phyloP scores from a whole-genome alignment of 2,113 vertebrate genomes.

The Plotosus lineatus region DNA sequence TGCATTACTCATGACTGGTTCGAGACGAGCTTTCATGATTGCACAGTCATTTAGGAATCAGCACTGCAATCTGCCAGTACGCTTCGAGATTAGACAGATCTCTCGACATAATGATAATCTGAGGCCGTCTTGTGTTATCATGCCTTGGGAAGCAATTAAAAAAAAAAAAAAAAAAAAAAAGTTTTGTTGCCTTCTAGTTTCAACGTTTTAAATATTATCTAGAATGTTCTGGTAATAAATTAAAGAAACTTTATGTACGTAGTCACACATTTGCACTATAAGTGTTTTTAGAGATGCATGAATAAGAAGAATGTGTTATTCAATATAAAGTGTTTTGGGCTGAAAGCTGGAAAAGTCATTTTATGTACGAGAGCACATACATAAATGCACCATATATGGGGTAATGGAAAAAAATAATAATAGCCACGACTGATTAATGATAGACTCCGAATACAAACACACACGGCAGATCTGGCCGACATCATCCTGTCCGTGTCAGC shows the following conservation, averaged over 20 bases:
- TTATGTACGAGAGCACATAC: slow-evolving; percentile 54
- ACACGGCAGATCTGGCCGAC: slow-evolving; percentile 56
- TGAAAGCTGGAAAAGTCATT: slow-evolving; percentile 63
- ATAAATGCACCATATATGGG: slow-evolving; percentile 45
- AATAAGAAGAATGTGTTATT: slow-evolving; percentile 28
- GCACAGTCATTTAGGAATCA: slow-evolving; percentile 62
- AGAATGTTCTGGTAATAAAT: slow-evolving; percentile 42
- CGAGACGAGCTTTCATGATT: slow-evolving; percentile 57
- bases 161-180: slow-evolving; percentile 9
- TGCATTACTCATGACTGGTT: slow-evolving; percentile 63
- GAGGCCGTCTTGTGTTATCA: slow-evolving; percentile 55
- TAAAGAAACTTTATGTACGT: neutral
- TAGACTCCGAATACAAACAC: slow-evolving; percentile 57
- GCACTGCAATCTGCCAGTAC: slow-evolving; percentile 44
- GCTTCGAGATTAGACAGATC: slow-evolving; percentile 48
- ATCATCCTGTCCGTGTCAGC: neutral
- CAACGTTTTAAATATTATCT: slow-evolving; percentile 19
- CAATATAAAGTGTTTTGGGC: slow-evolving; percentile 59
- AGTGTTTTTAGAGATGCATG: neutral
- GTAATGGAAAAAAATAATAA: slow-evolving; percentile 65
- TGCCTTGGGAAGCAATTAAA: slow-evolving; percentile 48
- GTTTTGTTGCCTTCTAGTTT: slow-evolving; percentile 27
- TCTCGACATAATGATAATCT: slow-evolving; percentile 53
- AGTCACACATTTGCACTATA: neutral
- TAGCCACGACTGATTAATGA: slow-evolving; percentile 65